These are phyloP conservation scores for Drosophila limbata DNA, from an alignment of 2,888 invertebrate genomes.

Conservation along the genomic window DNA sequence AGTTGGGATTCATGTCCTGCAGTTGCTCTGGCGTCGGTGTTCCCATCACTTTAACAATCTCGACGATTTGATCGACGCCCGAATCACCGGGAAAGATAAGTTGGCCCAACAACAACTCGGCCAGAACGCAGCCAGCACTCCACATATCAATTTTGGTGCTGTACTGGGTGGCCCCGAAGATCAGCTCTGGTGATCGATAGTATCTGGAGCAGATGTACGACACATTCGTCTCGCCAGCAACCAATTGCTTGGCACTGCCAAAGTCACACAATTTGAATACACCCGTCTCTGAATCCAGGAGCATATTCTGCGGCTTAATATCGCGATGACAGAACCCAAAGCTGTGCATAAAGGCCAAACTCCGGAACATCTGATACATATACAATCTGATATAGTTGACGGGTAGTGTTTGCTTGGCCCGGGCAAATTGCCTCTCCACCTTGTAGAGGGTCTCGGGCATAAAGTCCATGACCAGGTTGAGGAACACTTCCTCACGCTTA, in stretches of 20 bases:
- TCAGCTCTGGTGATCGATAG: constrained; percentile 99
- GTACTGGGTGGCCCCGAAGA: constrained; percentile 99
- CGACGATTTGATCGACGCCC: constrained; percentile 99
- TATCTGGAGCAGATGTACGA: constrained; percentile 99
- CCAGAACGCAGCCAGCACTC: constrained; percentile 99
- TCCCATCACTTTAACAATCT: constrained; percentile 99
- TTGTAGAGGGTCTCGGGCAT: constrained; percentile 99
- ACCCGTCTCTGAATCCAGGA: constrained; percentile 98
- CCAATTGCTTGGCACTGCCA: constrained; percentile 98
- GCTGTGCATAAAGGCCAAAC: constrained; percentile 99
- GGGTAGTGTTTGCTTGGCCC: constrained; percentile 99
- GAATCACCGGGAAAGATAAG: constrained; percentile 99
- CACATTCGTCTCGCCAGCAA: constrained; percentile 98
- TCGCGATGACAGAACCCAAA: constrained; percentile 99
- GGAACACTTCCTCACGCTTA: constrained; percentile 99
- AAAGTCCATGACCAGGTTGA: constrained; percentile 99
- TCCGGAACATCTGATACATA: constrained; percentile 99
- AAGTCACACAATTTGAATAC: constrained; percentile 99
- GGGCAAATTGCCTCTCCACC: constrained; percentile 99
- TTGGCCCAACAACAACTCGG: constrained; percentile 97
- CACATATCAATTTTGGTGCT: constrained; percentile 98
- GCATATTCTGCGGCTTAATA: constrained; percentile 99
- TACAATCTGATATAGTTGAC: constrained; percentile 99
- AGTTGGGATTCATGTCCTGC: constrained; percentile 99
- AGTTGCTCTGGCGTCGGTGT: constrained; percentile 99